Evolutionary conservation across 2,113 vertebrate genomes (phyloP).

Genomic region (Oostethus manadensis): DNA sequence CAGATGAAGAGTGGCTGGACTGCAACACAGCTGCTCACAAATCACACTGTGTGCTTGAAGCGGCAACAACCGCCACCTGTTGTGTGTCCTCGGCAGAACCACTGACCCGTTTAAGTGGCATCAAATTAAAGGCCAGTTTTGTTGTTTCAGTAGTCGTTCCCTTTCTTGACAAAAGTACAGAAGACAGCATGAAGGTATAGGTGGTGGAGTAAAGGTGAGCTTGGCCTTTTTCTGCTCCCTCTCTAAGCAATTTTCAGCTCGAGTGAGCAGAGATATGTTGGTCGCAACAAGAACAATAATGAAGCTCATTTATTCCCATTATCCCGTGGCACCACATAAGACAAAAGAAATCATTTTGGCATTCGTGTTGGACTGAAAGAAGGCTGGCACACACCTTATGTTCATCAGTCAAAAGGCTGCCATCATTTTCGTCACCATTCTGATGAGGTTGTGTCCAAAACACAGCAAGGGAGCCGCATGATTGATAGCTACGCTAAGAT

Average conservation of each 20-base stretch:
- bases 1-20: conserved; percentile 39
- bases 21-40: conserved; percentile 10
- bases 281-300: conserved; percentile 64
- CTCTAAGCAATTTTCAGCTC: conserved; percentile 74
- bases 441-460: conserved; percentile 30
- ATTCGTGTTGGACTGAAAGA: background rate
- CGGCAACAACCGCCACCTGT: conserved; percentile 16
- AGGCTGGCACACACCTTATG: conserved; percentile 8
- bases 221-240: conserved; percentile 47
- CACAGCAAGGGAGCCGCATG: conserved; percentile 30
- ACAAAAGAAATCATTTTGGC: conserved; percentile 32
- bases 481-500: conserved; percentile 47
- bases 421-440: conserved; percentile 14
- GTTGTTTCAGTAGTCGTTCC: background rate
- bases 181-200: conserved; percentile 27
- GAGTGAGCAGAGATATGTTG: conserved; percentile 64
- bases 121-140: background rate
- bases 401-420: conserved; percentile 16
- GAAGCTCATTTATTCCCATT: conserved; percentile 60
- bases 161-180: conserved; percentile 8
- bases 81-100: conserved; percentile 15
- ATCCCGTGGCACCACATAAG: conserved; percentile 37
- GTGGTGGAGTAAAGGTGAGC: conserved; percentile 29
- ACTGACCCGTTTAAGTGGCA: conserved; percentile 11
- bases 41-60: background rate